Base-by-base conservation (phyloP, 2,888 invertebrate species). In the Danaus chrysippus region DNA sequence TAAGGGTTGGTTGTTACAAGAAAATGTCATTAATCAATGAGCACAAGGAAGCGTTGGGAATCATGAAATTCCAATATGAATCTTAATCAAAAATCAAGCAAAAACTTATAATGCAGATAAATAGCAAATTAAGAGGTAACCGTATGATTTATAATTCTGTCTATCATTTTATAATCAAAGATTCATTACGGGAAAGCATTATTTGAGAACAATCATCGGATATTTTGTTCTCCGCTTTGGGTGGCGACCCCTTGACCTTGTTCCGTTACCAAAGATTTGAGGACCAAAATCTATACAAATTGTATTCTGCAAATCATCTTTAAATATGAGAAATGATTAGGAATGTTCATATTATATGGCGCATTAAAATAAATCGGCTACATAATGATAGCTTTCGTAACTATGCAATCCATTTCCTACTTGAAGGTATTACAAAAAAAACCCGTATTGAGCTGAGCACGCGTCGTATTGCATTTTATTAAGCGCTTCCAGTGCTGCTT, bases 11-110 rank as follows among this genome's bases (percentile, higher is more conserved):
- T 65, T 34, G 59, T 23, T 59, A 59, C 62, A 78, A 76, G 76
- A 77, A 78, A 78, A 70, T 71, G 73, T 77, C 77, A 83, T 83
- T 78, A 82, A 84, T 83, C 81, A 82, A 80, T 77, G 68, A 77
- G 71, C 67, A 63, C 59, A 64, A 68, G 43, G 66, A 62, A 71
- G 68, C 71, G 72, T 5, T 3, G 10, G 49, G 49, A 49, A 49
- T 49, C 49, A 17, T 49, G 49, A 49, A 49, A 75, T 70, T 73
- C 71, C 67, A 71, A 73, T 72, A 74, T 73, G 68, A 77, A 73
- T 74, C 73, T 70, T 75, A 77, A 81, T 81, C 71, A 77, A 75
- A 77, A 75, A 62, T 67, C 66, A 58, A 62, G 73, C 75, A 80
- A 81, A 83, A 83, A 81, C 71, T 59, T 64, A 64, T 68, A 68